These are phyloP conservation scores for Xiphophorus hellerii DNA, from an alignment of 2,113 vertebrate genomes.

Conservation along the genomic window DNA sequence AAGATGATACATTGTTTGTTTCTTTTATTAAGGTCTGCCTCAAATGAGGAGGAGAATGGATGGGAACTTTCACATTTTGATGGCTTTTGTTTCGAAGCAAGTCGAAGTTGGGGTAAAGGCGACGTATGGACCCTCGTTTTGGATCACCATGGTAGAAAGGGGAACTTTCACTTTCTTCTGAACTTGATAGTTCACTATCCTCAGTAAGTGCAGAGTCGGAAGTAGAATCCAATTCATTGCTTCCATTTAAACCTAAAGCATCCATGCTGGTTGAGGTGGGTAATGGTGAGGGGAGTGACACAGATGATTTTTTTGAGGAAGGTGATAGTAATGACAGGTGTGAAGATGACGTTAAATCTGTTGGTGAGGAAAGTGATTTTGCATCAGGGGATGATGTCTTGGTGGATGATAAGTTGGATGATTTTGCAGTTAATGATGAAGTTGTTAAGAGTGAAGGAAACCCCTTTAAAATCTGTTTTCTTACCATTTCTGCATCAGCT, in stretches of 20 bases:
- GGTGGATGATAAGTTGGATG: neutral
- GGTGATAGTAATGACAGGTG: neutral
- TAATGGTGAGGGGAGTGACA: neutral
- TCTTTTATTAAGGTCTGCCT: neutral
- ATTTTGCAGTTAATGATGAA: neutral
- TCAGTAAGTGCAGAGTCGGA: neutral
- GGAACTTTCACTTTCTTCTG: neutral
- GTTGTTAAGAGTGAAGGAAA: slow-evolving; percentile 1
- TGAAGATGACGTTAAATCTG: neutral
- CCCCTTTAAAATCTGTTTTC: slow-evolving; percentile 23
- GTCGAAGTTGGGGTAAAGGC: neutral
- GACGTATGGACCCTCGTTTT: slow-evolving; percentile 15
- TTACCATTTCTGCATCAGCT: slow-evolving; percentile 19
- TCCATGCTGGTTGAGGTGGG: slow-evolving; percentile 21
- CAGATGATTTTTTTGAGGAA: neutral
- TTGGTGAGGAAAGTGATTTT: neutral
- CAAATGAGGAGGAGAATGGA: neutral
- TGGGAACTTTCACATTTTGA: neutral
- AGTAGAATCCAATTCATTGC: neutral
- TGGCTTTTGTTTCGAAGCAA: slow-evolving; percentile 43
- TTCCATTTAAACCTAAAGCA: slow-evolving; percentile 8
- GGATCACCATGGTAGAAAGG: neutral
- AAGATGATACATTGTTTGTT: slow-evolving; percentile 1
- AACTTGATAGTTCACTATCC: neutral
- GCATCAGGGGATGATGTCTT: slow-evolving; percentile 1